These are phyloP conservation scores for Euplagia quadripunctaria DNA, from an alignment of 2,888 invertebrate genomes.

Conservation along the genomic window DNA sequence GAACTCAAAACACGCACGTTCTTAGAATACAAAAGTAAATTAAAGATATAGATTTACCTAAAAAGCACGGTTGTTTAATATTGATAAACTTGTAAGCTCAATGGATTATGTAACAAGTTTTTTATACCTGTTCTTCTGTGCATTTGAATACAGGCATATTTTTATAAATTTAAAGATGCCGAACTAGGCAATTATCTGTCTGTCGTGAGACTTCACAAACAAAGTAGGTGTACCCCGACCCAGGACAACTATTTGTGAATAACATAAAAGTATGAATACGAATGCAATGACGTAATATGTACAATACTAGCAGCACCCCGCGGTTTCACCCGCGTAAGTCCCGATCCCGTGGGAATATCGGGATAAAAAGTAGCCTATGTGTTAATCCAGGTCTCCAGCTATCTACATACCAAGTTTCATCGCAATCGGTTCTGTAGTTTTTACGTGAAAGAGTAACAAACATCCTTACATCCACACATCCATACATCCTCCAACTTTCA, in stretches of 20 bases:
- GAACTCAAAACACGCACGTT: not conserved
- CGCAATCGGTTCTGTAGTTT: too few relatives aligned
- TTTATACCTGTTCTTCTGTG: not conserved
- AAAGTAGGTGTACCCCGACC: not conserved
- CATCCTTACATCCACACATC: too few relatives aligned
- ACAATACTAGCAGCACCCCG: not conserved
- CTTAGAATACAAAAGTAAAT: not conserved
- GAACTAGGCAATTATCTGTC: not conserved
- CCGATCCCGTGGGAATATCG: too few relatives aligned
- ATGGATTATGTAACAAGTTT: not conserved
- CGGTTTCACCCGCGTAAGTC: too few relatives aligned
- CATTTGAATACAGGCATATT: not conserved
- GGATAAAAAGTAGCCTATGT: too few relatives aligned
- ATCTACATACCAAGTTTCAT: too few relatives aligned
- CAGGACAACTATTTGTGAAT: not conserved
- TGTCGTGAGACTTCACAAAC: not conserved
- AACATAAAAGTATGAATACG: not conserved
- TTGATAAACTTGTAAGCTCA: not conserved
- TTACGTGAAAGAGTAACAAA: too few relatives aligned
- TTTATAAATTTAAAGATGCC: not conserved
- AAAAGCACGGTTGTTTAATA: not conserved
- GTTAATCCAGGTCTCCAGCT: too few relatives aligned
- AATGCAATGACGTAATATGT: not conserved
- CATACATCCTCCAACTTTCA: too few relatives aligned
- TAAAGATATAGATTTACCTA: not conserved